Evolutionary conservation across 1,140 invertebrate species (phyloP).

Genomic region (Armadillidium nasatum): DNA sequence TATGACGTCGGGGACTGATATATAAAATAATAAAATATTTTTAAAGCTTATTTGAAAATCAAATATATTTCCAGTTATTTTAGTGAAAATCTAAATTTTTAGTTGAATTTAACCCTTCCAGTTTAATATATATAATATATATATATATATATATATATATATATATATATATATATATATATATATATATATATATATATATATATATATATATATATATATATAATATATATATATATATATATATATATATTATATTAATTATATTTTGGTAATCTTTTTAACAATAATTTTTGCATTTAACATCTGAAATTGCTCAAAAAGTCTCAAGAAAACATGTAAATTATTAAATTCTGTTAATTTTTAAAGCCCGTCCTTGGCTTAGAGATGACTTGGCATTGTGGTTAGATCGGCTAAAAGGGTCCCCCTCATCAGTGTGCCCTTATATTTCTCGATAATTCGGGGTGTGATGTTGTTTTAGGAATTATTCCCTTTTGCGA

Average conservation of each 20-base stretch:
- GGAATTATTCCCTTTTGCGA: conserved; percentile 84
- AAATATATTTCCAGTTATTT: too few relatives aligned
- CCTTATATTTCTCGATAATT: conserved; percentile 92
- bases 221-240: conserved; percentile 15
- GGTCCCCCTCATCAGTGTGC: conserved; percentile 71
- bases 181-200: neutral
- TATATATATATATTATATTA: conserved; percentile 11
- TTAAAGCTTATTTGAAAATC: too few relatives aligned
- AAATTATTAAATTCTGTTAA: neutral
- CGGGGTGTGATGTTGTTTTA: conserved; percentile 86
- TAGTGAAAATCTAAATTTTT: too few relatives aligned
- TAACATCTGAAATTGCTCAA: neutral
- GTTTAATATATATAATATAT: neutral
- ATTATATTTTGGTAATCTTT: too few relatives aligned
- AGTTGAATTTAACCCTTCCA: too few relatives aligned
- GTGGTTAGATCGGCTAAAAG: conserved; percentile 70
- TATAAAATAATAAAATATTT: too few relatives aligned
- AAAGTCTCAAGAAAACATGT: neutral
- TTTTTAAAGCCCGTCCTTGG: conserved; percentile 66
- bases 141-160: conserved; percentile 28
- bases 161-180: conserved; percentile 28
- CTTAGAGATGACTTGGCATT: conserved; percentile 77
- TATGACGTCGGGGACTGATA: too few relatives aligned
- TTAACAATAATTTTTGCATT: too few relatives aligned
- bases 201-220: conserved; percentile 24